These are phyloP conservation scores for Ciconia stormi DNA, from an alignment of 2,113 vertebrate species.

Conservation along the genomic window DNA sequence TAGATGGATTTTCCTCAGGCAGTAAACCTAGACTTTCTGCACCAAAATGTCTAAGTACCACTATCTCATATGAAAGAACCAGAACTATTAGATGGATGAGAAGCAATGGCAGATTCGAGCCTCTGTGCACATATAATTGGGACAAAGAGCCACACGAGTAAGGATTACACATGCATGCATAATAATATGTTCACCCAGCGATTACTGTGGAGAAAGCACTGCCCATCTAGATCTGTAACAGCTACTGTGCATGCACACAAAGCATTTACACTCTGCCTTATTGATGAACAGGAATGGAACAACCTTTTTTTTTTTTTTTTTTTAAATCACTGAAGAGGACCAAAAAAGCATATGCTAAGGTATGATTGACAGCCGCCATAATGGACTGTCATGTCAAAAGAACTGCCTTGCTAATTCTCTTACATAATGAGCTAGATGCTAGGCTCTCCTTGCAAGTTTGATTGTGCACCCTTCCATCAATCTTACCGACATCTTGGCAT, in stretches of 20 bases:
- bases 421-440: slow-evolving; percentile 72
- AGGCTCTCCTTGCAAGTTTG: slow-evolving; percentile 58
- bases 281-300: slow-evolving; percentile 4
- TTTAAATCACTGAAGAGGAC: slow-evolving; percentile 3
- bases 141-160: slow-evolving; percentile 5
- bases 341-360: slow-evolving; percentile 62
- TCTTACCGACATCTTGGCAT: slow-evolving; percentile 64
- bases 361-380: slow-evolving; percentile 73
- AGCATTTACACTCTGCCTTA: slow-evolving; percentile 23
- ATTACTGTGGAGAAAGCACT: slow-evolving; percentile 3
- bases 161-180: slow-evolving; percentile 26
- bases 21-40: background rate
- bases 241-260: background rate
- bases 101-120: background rate
- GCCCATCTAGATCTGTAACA: background rate
- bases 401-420: slow-evolving; percentile 70
- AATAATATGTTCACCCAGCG: background rate
- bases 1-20: background rate
- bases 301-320: background rate
- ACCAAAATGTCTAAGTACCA: background rate
- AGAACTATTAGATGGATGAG: background rate
- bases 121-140: background rate
- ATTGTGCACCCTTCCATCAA: slow-evolving; percentile 68
- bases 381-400: slow-evolving; percentile 72
- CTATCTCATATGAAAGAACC: background rate